Base-by-base conservation (phyloP, 1,140 invertebrate genomes). In the Nasonia giraulti region DNA sequence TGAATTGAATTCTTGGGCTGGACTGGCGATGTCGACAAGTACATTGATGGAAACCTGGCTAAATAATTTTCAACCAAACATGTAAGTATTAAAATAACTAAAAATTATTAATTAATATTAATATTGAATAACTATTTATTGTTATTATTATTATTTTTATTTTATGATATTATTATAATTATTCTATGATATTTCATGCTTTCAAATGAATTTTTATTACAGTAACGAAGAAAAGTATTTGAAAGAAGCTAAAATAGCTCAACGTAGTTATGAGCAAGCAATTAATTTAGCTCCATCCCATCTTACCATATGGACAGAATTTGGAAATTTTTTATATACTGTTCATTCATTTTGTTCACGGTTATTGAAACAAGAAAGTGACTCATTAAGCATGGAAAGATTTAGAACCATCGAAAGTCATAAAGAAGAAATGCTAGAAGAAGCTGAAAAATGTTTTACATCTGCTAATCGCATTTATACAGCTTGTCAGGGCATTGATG, bases 1-100 rank as follows among this genome's bases (percentile, higher is more conserved):
- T 75, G 93, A 98, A 74, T 94, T 98, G 74, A 97, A 98, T 92
- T 98, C 98, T 0, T 99, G 98, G 98, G 97, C 97, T 10, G 96
- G 96, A 23, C 95, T 99, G 90, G 97, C 97, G 0, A 94, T 99
- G 83, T 96, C 97, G 3, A 96, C 96, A 88, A 96, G 95, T 40
- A 96, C 96, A 85, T 94, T 96, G 89, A 93, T 99, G 74, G 97
- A 98, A 89, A 96, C 95, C 20, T 96, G 96, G 91, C 91, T 99
- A 0, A 98, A 97, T 90, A 96, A 95, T 68, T 96, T 95, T 86
- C 94, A 94, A 86, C 94, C 94, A 84, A 90, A 95, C 37, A 94
- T 95, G 89, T 91, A 77, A 90, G 90, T 89, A 14, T 77, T 50
- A 31, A 27, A 8, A 27, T 37, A 40, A 27, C 27, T 27, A 27